Percentiles rank a stretch among this genome's conserved stretches.
phyloP scores from a whole-genome alignment of 1,140 invertebrate genomes.

The Solen grandis region DNA sequence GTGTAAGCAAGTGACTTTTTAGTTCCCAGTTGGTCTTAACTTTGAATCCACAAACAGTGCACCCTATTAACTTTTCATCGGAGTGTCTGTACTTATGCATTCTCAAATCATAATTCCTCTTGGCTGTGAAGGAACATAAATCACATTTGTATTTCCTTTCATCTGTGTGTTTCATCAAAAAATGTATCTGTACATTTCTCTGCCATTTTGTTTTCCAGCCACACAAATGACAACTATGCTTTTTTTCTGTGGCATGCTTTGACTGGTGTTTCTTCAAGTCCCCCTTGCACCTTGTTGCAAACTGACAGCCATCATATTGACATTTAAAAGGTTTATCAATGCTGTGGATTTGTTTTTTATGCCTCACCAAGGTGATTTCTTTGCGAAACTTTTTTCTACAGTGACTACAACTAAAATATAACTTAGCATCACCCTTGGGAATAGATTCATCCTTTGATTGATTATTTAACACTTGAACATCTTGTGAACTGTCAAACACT shows the following conservation, averaged over 20 bases:
- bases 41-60: not conserved
- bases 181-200: constrained; percentile 47
- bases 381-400: too few species aligned
- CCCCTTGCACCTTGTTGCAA: not conserved
- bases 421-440: too few species aligned
- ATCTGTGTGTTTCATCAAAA: not conserved
- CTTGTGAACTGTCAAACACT: too few species aligned
- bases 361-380: too few species aligned
- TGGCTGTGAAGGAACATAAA: not conserved
- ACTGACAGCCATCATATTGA: not conserved
- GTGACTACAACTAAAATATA: too few species aligned
- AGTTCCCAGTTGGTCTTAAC: not conserved
- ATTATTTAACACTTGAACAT: too few species aligned
- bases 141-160: not conserved
- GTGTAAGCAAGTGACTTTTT: not conserved
- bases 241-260: not conserved
- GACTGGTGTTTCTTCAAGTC: not conserved
- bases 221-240: not conserved
- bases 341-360: not conserved
- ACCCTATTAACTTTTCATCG: not conserved
- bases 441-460: too few species aligned
- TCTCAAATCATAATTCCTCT: not conserved
- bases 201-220: constrained; percentile 37
- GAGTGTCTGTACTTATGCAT: not conserved
- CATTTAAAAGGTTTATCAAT: not conserved